Conservation (phyloP, 2,888 invertebrate genomes). For the Hirtodrosophila confusa region DNA sequence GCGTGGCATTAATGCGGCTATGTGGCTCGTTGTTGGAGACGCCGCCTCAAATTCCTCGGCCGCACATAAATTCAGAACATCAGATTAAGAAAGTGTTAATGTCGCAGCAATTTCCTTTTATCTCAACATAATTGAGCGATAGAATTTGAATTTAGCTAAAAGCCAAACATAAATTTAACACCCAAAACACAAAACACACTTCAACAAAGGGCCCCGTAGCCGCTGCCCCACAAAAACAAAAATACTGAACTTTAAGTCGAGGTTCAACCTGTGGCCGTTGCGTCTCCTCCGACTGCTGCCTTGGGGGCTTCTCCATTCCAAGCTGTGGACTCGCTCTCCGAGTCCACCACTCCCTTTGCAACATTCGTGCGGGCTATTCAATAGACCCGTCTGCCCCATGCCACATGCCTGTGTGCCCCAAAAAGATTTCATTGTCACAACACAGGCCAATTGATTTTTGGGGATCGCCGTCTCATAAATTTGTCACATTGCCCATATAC, state of each 20-base stretch:
- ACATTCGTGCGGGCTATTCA: slow-evolving; percentile 58
- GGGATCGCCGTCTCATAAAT: slow-evolving; percentile 64
- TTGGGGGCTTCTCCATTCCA: neutral
- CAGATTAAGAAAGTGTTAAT: slow-evolving; percentile 79
- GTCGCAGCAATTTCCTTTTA: slow-evolving; percentile 81
- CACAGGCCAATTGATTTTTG: slow-evolving; percentile 38
- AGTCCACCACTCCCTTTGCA: neutral
- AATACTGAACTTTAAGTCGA: slow-evolving; percentile 5
- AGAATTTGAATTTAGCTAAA: slow-evolving; percentile 83
- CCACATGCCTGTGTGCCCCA: slow-evolving; percentile 2
- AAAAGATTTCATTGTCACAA: slow-evolving; percentile 66
- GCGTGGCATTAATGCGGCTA: slow-evolving; percentile 46
- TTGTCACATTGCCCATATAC: slow-evolving; percentile 65
- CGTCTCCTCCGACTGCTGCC: slow-evolving; percentile 18
- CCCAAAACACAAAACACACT: slow-evolving; percentile 69
- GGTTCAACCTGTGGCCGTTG: slow-evolving; percentile 9
- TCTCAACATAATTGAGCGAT: slow-evolving; percentile 83
- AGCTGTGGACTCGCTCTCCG: neutral
- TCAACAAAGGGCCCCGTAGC: slow-evolving; percentile 44
- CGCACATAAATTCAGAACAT: slow-evolving; percentile 79
- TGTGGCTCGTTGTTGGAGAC: slow-evolving; percentile 47
- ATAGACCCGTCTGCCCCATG: slow-evolving; percentile 46
- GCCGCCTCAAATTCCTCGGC: slow-evolving; percentile 75
- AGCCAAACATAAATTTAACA: slow-evolving; percentile 82
- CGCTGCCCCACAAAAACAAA: slow-evolving; percentile 3